phyloP scores from a whole-genome alignment of 2,888 invertebrate genomes.

The Cheilosia vulpina region DNA sequence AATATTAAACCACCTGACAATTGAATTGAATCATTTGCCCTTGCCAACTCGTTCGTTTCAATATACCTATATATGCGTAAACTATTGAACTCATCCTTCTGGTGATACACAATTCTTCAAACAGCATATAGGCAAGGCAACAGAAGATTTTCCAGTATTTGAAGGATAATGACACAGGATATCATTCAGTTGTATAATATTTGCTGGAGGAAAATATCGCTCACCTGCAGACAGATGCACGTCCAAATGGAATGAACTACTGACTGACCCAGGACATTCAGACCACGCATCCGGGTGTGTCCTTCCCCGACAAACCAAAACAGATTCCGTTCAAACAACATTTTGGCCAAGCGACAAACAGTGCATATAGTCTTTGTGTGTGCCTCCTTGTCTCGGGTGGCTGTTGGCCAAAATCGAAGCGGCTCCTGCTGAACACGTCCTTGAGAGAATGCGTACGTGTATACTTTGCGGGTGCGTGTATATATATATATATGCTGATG shows the following conservation, averaged over 20 bases:
- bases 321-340: constrained; percentile 71
- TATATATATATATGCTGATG: neutral
- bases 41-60: neutral
- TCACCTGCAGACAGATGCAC: constrained; percentile 67
- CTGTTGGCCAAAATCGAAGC: constrained; percentile 39
- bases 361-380: neutral
- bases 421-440: constrained; percentile 59
- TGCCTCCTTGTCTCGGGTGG: constrained; percentile 18
- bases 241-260: constrained; percentile 57
- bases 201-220: constrained; percentile 70
- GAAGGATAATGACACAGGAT: constrained; percentile 73
- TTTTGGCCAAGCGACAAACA: constrained; percentile 67
- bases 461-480: constrained; percentile 5
- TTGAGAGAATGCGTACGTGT: constrained; percentile 52
- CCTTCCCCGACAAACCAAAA: constrained; percentile 57
- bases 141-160: constrained; percentile 53
- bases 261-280: constrained; percentile 55
- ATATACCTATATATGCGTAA: neutral
- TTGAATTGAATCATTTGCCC: constrained; percentile 65
- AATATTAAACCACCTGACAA: constrained; percentile 62
- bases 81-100: constrained; percentile 1
- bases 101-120: constrained; percentile 14
- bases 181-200: constrained; percentile 70
- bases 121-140: neutral
- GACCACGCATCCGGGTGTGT: constrained; percentile 20